Base-by-base conservation (phyloP, 2,113 vertebrate genomes). In the Tachysurus vachellii region DNA sequence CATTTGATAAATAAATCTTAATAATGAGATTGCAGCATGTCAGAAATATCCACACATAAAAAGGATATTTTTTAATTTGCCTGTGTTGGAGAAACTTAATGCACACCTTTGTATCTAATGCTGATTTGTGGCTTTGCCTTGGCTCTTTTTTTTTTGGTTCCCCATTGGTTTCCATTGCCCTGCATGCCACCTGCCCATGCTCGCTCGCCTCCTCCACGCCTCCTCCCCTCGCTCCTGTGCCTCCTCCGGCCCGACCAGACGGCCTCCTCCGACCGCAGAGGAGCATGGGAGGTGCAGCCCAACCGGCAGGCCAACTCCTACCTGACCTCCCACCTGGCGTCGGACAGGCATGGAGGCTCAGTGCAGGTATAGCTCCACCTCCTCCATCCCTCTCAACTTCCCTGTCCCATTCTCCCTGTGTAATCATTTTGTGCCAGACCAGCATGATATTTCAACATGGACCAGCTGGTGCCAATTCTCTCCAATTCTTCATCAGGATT, bases 271-370 rank as follows among this genome's bases (percentile, higher is more conserved):
- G 98, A 99, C 91, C 98, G 98, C 93, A 95, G 98, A 95, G 98
- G 98, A 96, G 97, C 98, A 76, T 99, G 98, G 98, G 98, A 99
- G 93, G 95, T 97, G 91, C 97, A 98, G 93, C 98, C 98, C 31
- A 96, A 96, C 94, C 97, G 98, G 88, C 98, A 98, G 96, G 95
- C 98, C 92, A 99, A 98, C 95, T 96, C 98, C 66, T 99, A 98
- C 94, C 92, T 99, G 96, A 96, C 97, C 92, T 97, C 98, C 94
- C 98, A 99, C 93, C 94, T 99, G 96, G 97, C 98, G 91, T 96
- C 98, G 87, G 98, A 99, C 92, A 97, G 98, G 96, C 98, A 98
- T 87, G 98, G 98, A 94, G 98, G 98, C 96, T 99, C 98, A 92
- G 98, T 99, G 85, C 98, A 99, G 98, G 98, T 99, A 99, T 91